These are phyloP conservation scores for Corticium candelabrum DNA, from an alignment of 37 sponge, comb jelly and placozoan species.

Conservation along the genomic window DNA sequence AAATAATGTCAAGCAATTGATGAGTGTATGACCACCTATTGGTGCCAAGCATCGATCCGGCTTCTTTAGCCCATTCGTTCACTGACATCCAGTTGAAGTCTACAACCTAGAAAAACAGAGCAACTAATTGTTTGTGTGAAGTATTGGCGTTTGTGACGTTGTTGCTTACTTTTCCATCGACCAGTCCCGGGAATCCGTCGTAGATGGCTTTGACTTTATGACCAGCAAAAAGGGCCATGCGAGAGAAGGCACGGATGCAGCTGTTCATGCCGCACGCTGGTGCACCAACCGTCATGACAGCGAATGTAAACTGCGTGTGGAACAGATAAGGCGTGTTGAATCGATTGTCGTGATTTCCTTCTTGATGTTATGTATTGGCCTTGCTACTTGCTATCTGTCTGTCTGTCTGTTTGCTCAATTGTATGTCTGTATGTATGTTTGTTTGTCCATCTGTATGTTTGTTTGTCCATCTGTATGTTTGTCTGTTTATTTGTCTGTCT, in stretches of 20 bases:
- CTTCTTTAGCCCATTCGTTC: slow-evolving; percentile 10
- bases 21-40: no score
- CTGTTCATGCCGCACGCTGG: slow-evolving; percentile 94
- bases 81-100: not conserved
- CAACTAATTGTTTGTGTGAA: not conserved
- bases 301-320: slow-evolving; percentile 8
- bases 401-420: no score
- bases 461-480: no score
- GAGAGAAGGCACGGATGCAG: slow-evolving; percentile 57
- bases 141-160: no score
- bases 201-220: slow-evolving; percentile 64
- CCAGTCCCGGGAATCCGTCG: slow-evolving; percentile 76
- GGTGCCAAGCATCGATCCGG: slow-evolving; percentile 74
- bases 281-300: slow-evolving; percentile 70
- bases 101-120: not conserved
- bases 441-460: no score
- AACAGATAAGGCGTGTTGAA: no score
- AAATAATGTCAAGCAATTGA: no score
- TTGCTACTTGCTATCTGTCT: no score
- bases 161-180: slow-evolving; percentile 21
- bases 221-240: slow-evolving; percentile 69
- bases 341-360: no score
- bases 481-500: no score
- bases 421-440: no score
- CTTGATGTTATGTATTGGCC: no score